Percentiles rank a stretch among this genome's conserved stretches.
Evolutionary conservation across 1,140 invertebrate species (phyloP).

Genomic region (Drosophila erecta): DNA sequence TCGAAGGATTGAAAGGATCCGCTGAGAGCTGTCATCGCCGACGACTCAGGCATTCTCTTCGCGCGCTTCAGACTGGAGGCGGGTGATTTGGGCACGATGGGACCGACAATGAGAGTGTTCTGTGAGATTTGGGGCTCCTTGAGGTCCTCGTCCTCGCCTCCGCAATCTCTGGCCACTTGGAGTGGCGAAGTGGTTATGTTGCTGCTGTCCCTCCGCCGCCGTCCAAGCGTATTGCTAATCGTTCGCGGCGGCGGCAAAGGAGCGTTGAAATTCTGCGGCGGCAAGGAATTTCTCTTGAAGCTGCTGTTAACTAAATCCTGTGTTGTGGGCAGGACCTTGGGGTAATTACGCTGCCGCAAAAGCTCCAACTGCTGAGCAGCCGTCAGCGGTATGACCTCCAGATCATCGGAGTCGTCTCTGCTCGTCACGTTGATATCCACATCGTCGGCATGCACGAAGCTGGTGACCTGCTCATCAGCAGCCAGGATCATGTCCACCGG

Average conservation of each 20-base stretch:
- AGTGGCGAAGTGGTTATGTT: conserved; percentile 84
- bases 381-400: conserved; percentile 82
- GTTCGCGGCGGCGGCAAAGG: conserved; percentile 86
- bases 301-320: conserved; percentile 45
- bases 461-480: conserved; percentile 85
- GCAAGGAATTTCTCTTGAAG: conserved; percentile 72
- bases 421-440: conserved; percentile 91
- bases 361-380: conserved; percentile 89
- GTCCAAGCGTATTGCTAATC: conserved; percentile 86
- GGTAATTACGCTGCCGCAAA: conserved; percentile 91
- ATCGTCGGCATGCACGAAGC: conserved; percentile 85
- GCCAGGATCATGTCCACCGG: conserved; percentile 86
- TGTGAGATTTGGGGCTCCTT: conserved; percentile 85
- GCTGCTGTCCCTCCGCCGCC: conserved; percentile 72
- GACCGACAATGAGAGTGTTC: conserved; percentile 86
- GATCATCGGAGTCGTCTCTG: conserved; percentile 72
- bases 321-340: conserved; percentile 90
- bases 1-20: conserved; percentile 77
- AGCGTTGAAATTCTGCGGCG: conserved; percentile 84
- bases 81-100: conserved; percentile 85
- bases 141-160: conserved; percentile 67
- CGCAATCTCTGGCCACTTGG: conserved; percentile 84
- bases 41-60: conserved; percentile 3
- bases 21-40: conserved; percentile 41
- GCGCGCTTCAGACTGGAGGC: conserved; percentile 51